Evolutionary conservation across 2,113 vertebrate species (phyloP).

Genomic region (Channa argus): DNA sequence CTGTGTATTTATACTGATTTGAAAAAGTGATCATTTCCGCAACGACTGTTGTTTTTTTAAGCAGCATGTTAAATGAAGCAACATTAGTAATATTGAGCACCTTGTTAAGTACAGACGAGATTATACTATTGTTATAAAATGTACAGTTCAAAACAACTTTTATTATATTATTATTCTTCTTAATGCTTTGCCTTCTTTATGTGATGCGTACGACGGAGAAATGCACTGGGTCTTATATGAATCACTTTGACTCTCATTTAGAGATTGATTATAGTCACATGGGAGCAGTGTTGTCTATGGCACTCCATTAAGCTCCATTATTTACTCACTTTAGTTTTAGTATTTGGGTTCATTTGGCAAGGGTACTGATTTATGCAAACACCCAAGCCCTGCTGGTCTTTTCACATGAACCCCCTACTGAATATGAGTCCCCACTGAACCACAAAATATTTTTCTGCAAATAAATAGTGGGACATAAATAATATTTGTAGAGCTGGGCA

Average conservation of each 20-base stretch:
- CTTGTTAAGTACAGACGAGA: neutral
- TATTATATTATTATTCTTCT: neutral
- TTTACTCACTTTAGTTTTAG: slow-evolving; percentile 48
- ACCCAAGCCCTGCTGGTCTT: slow-evolving; percentile 66
- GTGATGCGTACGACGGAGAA: slow-evolving; percentile 31
- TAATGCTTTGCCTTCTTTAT: slow-evolving; percentile 40
- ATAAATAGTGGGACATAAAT: slow-evolving; percentile 78
- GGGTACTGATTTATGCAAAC: slow-evolving; percentile 78
- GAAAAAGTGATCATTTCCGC: too few relatives aligned
- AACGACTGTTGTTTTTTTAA: neutral
- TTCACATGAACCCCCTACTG: slow-evolving; percentile 78
- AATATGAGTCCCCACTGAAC: slow-evolving; percentile 76
- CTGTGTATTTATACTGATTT: too few relatives aligned
- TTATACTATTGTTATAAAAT: neutral
- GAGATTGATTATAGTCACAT: slow-evolving; percentile 62
- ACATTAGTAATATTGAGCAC: neutral
- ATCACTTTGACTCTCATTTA: slow-evolving; percentile 56
- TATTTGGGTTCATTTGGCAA: slow-evolving; percentile 73
- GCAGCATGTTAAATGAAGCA: neutral
- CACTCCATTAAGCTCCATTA: slow-evolving; percentile 65
- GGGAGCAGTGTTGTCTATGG: slow-evolving; percentile 64
- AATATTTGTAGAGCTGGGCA: slow-evolving; percentile 72
- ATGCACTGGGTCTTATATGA: slow-evolving; percentile 25
- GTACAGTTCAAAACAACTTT: slow-evolving; percentile 37
- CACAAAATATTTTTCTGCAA: slow-evolving; percentile 76